Percentiles rank a stretch among this genome's conserved stretches.
These are phyloP conservation scores for Lysandra coridon DNA, from an alignment of 2,888 invertebrate genomes.

Conservation along the genomic window DNA sequence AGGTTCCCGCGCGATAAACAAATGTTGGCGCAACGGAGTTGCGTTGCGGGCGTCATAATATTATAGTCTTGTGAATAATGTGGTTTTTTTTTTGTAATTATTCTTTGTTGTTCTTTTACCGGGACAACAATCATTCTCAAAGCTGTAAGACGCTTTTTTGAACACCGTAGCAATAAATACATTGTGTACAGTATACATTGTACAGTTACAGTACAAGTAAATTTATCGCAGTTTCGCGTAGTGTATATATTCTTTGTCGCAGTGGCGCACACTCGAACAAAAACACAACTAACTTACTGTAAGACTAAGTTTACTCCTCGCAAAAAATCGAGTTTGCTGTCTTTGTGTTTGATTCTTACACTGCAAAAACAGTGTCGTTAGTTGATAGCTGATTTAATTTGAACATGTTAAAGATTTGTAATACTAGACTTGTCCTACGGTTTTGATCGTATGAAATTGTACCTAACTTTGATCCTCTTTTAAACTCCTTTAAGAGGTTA, in stretches of 20 bases:
- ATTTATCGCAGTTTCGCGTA: not conserved
- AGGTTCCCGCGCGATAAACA: too few relatives aligned
- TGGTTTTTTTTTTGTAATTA: not conserved
- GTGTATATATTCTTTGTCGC: not conserved
- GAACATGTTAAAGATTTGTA: too few relatives aligned
- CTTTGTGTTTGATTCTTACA: not conserved
- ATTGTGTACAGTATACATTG: constrained; percentile 8
- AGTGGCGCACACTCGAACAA: not conserved
- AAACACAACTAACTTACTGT: not conserved
- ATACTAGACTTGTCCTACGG: too few relatives aligned
- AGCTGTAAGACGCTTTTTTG: not conserved
- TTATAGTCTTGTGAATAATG: not conserved
- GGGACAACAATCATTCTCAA: not conserved
- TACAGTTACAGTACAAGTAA: constrained; percentile 3
- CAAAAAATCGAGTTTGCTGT: constrained; percentile 10
- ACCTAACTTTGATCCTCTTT: too few relatives aligned
- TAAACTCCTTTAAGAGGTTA: too few relatives aligned
- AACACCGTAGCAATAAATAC: not conserved
- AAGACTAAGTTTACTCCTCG: not conserved
- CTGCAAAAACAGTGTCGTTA: not conserved
- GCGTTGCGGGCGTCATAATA: too few relatives aligned
- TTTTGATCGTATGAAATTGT: too few relatives aligned
- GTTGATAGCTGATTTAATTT: not conserved
- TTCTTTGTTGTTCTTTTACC: not conserved
- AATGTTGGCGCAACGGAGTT: too few relatives aligned